Evolutionary conservation across 2,888 invertebrate species (phyloP).

Genomic region (Elaeidobius kamerunicus): DNA sequence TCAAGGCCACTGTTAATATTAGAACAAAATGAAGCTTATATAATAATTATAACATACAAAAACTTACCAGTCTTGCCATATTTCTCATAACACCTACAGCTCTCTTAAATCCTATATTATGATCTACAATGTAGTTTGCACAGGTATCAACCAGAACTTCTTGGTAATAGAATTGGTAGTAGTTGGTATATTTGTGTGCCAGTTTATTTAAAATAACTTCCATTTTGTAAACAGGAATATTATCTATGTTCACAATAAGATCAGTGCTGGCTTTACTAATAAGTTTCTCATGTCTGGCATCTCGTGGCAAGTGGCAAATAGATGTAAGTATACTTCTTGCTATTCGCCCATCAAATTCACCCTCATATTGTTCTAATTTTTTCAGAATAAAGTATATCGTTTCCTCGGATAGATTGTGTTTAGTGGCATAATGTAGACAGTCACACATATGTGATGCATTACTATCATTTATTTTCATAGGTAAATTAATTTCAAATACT

Average conservation of each 20-base stretch:
- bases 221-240: conserved; percentile 52
- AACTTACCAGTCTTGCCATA: conserved; percentile 57
- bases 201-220: conserved; percentile 54
- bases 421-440: conserved; percentile 55
- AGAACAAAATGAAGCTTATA: background rate
- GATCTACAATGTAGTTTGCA: conserved; percentile 53
- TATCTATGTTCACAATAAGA: conserved; percentile 50
- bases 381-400: conserved; percentile 56
- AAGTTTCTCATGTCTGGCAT: conserved; percentile 51
- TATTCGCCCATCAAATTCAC: conserved; percentile 45
- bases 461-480: conserved; percentile 56
- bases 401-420: conserved; percentile 52
- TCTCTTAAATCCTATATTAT: conserved; percentile 54
- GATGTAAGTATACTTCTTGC: conserved; percentile 55
- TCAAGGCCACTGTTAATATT: no score
- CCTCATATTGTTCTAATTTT: conserved; percentile 51
- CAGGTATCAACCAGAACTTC: conserved; percentile 59
- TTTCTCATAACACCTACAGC: conserved; percentile 54
- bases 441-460: conserved; percentile 54
- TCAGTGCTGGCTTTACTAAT: conserved; percentile 55
- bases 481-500: conserved; percentile 63
- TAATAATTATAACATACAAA: conserved; percentile 11
- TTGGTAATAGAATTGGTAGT: conserved; percentile 58
- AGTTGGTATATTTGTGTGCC: conserved; percentile 50
- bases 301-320: conserved; percentile 52